These are phyloP conservation scores for Margarornis squamiger DNA, from an alignment of 2,797 vertebrate genomes.

Conservation along the genomic window DNA sequence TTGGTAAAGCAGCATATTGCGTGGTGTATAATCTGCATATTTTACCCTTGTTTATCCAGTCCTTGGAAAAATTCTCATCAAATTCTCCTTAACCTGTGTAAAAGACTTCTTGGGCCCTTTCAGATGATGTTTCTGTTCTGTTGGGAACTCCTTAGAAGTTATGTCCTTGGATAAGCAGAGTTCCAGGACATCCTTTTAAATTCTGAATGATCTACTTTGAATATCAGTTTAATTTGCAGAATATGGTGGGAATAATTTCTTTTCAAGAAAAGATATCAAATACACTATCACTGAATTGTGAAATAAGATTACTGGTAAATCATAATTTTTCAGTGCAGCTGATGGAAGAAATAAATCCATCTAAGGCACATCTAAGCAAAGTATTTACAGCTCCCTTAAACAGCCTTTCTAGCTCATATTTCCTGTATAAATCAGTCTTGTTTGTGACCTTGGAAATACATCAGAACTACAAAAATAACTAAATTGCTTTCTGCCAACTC, in stretches of 20 bases:
- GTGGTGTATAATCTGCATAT: neutral
- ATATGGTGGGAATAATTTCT: neutral
- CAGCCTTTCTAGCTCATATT: conserved; percentile 27
- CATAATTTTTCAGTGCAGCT: conserved; percentile 12
- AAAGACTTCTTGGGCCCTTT: neutral
- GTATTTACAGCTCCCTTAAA: conserved; percentile 42
- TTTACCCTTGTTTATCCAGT: neutral
- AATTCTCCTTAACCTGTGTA: neutral
- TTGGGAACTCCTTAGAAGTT: neutral
- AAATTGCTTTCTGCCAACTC: conserved; percentile 35
- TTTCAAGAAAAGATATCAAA: conserved; percentile 34
- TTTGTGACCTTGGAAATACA: conserved; percentile 48
- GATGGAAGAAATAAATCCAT: conserved; percentile 51
- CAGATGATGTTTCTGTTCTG: neutral
- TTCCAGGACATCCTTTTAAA: neutral
- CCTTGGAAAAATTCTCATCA: neutral
- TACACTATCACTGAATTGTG: conserved; percentile 6
- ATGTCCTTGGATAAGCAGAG: neutral
- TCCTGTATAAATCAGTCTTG: conserved; percentile 39
- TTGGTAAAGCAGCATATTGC: neutral
- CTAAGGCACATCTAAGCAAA: conserved; percentile 3
- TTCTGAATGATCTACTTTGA: neutral
- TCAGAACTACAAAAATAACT: conserved; percentile 19
- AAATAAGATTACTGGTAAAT: conserved; percentile 19
- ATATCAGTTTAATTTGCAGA: conserved; percentile 23